Conservation (phyloP, 53 echinoderm and acorn worm genomes). For the Patiria pectinifera region DNA sequence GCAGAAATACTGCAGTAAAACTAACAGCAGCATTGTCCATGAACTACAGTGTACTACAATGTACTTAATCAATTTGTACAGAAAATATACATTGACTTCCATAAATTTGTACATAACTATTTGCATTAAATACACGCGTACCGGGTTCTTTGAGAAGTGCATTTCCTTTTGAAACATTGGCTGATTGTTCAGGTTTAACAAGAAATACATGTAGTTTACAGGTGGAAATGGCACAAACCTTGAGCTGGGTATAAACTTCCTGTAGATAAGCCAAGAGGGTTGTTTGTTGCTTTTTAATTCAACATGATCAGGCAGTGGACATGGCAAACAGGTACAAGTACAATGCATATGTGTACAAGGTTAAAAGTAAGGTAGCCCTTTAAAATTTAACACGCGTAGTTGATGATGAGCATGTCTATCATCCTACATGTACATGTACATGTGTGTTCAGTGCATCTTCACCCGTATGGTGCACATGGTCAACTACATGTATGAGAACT, state of each 20-base stretch:
- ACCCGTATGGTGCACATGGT: no score
- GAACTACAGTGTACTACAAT: no score
- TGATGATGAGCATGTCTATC: no score
- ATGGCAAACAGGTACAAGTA: not conserved
- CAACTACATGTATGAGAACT: no score
- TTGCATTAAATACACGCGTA: no score
- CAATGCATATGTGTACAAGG: not conserved
- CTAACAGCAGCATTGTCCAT: not conserved
- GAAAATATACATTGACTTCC: no score
- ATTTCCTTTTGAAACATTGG: not conserved
- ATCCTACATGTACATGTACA: no score
- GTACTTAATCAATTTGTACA: no score
- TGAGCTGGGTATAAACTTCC: slow-evolving; percentile 5
- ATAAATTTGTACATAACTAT: no score
- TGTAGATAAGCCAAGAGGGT: slow-evolving; percentile 7
- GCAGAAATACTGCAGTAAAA: not conserved
- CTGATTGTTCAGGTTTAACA: not conserved
- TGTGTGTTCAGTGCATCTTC: no score
- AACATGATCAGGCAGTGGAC: not conserved
- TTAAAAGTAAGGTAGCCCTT: not conserved
- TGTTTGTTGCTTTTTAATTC: not conserved
- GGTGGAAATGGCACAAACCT: slow-evolving; percentile 10
- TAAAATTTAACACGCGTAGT: not conserved
- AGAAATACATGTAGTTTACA: not conserved
- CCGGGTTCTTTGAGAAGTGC: not conserved